A percentile compares a stretch with the other conserved stretches of the same genome.
Conservation (phyloP, 2,113 vertebrate genomes). For the Aleadryas rufinucha region DNA sequence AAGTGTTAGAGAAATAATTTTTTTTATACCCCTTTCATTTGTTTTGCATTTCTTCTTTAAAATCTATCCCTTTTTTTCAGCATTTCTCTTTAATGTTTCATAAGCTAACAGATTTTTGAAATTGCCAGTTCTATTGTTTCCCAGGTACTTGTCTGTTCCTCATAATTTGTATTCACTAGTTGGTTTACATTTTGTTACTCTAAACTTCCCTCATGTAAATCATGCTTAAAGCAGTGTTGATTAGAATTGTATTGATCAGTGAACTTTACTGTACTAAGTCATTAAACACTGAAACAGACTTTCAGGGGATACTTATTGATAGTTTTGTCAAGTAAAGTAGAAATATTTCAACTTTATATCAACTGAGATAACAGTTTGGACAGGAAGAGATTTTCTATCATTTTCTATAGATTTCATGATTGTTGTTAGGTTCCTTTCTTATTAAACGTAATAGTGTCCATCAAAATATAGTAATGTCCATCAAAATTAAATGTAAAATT, state of each 20-base stretch:
- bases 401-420: background rate
- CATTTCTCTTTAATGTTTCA: background rate
- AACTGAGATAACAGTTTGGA: background rate
- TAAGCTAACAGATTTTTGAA: background rate
- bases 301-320: background rate
- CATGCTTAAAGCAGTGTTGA: background rate
- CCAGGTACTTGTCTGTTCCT: background rate
- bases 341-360: background rate
- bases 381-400: background rate
- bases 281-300: background rate
- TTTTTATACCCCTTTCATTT: background rate
- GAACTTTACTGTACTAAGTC: background rate
- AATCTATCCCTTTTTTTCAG: background rate
- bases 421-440: background rate
- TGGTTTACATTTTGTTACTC: background rate
- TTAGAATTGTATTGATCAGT: background rate
- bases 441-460: background rate
- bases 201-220: background rate
- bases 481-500: background rate
- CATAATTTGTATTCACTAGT: background rate
- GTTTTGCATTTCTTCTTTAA: background rate
- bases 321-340: background rate
- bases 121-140: background rate
- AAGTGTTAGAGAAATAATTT: background rate
- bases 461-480: background rate